phyloP scores from a whole-genome alignment of 2,888 invertebrate species.

The Tenthredo livida region DNA sequence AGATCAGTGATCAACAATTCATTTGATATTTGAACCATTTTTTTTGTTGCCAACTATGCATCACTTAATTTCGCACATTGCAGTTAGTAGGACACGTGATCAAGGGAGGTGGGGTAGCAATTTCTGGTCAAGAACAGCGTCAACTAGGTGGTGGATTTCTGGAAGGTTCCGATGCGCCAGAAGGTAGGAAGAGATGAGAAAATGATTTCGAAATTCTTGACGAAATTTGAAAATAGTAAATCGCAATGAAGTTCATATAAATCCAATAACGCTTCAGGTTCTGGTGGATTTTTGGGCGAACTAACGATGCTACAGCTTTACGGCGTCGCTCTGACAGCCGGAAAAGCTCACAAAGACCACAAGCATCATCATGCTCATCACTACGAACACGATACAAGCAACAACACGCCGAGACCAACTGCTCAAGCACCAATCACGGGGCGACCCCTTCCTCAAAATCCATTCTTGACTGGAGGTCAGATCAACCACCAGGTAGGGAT shows the following conservation, averaged over 20 bases:
- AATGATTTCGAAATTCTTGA: background rate
- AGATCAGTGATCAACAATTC: no score
- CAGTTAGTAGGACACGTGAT: slow-evolving; percentile 89
- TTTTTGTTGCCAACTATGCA: no score
- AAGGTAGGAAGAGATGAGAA: slow-evolving; percentile 71
- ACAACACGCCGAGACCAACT: slow-evolving; percentile 82
- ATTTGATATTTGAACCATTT: no score
- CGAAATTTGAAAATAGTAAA: background rate
- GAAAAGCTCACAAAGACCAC: slow-evolving; percentile 92
- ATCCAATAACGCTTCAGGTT: slow-evolving; percentile 76
- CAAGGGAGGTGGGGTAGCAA: slow-evolving; percentile 87
- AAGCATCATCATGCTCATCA: slow-evolving; percentile 93
- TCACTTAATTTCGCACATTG: background rate
- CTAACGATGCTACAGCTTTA: slow-evolving; percentile 90
- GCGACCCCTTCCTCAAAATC: slow-evolving; percentile 79
- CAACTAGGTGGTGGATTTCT: slow-evolving; percentile 81
- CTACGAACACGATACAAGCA: slow-evolving; percentile 86
- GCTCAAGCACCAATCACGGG: slow-evolving; percentile 81
- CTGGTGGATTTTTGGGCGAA: slow-evolving; percentile 86
- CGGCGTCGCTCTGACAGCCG: slow-evolving; percentile 89
- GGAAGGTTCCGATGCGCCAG: slow-evolving; percentile 79
- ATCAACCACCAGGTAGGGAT: slow-evolving; percentile 80
- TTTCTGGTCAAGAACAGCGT: slow-evolving; percentile 87
- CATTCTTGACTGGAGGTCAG: slow-evolving; percentile 84
- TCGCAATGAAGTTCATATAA: no score